A percentile compares a stretch with the other conserved stretches of the same genome.
phyloP scores from a whole-genome alignment of 2,888 invertebrate genomes.

The Melieria picta region DNA sequence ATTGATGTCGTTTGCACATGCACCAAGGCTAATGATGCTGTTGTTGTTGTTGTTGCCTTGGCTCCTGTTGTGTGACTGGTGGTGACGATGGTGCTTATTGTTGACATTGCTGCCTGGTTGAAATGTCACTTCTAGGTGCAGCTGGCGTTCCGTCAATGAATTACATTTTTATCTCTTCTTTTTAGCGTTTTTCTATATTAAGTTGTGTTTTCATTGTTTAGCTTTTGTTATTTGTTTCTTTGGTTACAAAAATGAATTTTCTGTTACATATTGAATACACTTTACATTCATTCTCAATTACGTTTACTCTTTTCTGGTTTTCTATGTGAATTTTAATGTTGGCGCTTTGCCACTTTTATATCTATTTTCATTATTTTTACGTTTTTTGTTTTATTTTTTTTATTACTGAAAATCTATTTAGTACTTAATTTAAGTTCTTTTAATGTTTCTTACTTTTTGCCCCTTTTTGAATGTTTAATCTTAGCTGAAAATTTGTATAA shows the following conservation, averaged over 20 bases:
- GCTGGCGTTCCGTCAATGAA: too few relatives aligned
- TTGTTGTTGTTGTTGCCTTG: too few relatives aligned
- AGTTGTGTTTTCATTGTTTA: neutral
- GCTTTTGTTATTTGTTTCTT: neutral
- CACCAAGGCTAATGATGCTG: neutral
- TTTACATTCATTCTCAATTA: neutral
- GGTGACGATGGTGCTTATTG: too few relatives aligned
- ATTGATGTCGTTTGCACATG: neutral
- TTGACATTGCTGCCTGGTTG: too few relatives aligned
- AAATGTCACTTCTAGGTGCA: too few relatives aligned
- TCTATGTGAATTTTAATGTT: too few relatives aligned
- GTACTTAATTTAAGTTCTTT: constrained; percentile 1
- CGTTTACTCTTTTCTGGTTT: too few relatives aligned
- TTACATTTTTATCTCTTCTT: too few relatives aligned
- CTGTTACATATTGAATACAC: constrained; percentile 1
- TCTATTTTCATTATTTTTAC: neutral
- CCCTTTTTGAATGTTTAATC: neutral
- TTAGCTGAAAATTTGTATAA: too few relatives aligned
- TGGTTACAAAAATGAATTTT: neutral
- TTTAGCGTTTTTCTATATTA: too few relatives aligned
- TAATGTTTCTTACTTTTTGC: neutral
- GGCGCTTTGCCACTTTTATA: too few relatives aligned
- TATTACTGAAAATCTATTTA: constrained; percentile 7
- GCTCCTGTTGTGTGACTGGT: too few relatives aligned
- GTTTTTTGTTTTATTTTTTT: neutral